These are phyloP conservation scores for Thereva nobilitata DNA, from an alignment of 2,888 invertebrate species.

Conservation along the genomic window DNA sequence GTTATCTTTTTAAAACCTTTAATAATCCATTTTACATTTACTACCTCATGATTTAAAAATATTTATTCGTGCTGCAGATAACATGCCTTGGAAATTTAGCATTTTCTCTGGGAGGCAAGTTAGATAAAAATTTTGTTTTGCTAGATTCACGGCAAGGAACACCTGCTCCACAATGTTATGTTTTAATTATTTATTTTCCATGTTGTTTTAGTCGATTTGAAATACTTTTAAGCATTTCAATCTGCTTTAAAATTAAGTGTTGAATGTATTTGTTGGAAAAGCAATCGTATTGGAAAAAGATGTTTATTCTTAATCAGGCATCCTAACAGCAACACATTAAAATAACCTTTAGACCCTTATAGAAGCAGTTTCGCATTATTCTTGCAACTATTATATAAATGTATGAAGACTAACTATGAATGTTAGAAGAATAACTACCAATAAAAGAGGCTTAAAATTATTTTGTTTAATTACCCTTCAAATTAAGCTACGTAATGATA, in stretches of 20 bases:
- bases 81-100: too few relatives aligned
- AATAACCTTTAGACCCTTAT: slow-evolving; percentile 26
- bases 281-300: too few relatives aligned
- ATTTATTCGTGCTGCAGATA: not conserved
- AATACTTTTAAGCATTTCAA: too few relatives aligned
- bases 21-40: slow-evolving; percentile 3
- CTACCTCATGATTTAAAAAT: slow-evolving; percentile 11
- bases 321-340: slow-evolving; percentile 6
- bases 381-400: slow-evolving; percentile 16
- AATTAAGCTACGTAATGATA: not conserved
- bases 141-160: too few relatives aligned
- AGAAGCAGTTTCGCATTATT: slow-evolving; percentile 27
- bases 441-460: slow-evolving; percentile 42
- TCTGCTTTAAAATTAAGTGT: too few relatives aligned
- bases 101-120: too few relatives aligned
- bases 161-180: too few relatives aligned
- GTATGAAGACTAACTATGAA: slow-evolving; percentile 32
- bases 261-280: too few relatives aligned
- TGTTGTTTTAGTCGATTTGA: too few relatives aligned
- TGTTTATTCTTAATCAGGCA: slow-evolving; percentile 9
- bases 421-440: slow-evolving; percentile 39
- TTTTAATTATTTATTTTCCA: too few relatives aligned
- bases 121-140: too few relatives aligned
- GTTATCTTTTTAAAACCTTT: slow-evolving; percentile 19
- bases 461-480: not conserved